Base-by-base conservation (phyloP, 92 coral and sea anemone genomes). In the Parazoanthus darwini region DNA sequence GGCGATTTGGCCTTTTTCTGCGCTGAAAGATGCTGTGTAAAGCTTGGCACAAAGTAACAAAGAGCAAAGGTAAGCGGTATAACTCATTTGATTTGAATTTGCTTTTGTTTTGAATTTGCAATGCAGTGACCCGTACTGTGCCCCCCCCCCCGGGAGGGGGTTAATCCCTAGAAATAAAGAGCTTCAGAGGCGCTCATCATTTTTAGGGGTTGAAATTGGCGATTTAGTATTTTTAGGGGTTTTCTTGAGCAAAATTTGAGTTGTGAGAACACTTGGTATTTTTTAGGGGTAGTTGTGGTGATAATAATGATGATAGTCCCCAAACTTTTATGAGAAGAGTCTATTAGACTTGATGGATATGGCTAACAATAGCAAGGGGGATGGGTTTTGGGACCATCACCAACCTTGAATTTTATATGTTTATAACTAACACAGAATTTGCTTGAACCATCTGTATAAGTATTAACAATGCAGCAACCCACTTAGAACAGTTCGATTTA, bases 341-440 rank as follows among this genome's bases (percentile, higher is more conserved):
- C 73, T 67, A 67, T 67, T 67, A 67, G 73, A 67, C 73, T 67
- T 67, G 73, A 67, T 67, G 73, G 73, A 67, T 67, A 67, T 67
- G 73, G 73, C 73, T 67, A 67, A 67, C 73, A 67, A 67, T 67
- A 67, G 73, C 73, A 67, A 67, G 73, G 73, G 73, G 73, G 73
- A 67, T 67, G 73, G 73, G 73, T 67, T 67, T 67, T 65, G 71
- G 71, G 71, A 65, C 71, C 71, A 65, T 65, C 71, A 65, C 71
- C 71, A 65, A 65, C 71, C 71, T 65, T 65, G 71, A 65, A 65
- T 65, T 65, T 65, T 65, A 65, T 65, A 65, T 65, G 71, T 65
- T 65, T 65, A 65, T 65, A 65, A 65, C 71, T 65, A 65, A 65
- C 71, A 65, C 71, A 65, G 71, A 65, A 65, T 65, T 65, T 65